These are phyloP conservation scores for Mya arenaria DNA, from an alignment of 1,140 invertebrate species.

Conservation along the genomic window DNA sequence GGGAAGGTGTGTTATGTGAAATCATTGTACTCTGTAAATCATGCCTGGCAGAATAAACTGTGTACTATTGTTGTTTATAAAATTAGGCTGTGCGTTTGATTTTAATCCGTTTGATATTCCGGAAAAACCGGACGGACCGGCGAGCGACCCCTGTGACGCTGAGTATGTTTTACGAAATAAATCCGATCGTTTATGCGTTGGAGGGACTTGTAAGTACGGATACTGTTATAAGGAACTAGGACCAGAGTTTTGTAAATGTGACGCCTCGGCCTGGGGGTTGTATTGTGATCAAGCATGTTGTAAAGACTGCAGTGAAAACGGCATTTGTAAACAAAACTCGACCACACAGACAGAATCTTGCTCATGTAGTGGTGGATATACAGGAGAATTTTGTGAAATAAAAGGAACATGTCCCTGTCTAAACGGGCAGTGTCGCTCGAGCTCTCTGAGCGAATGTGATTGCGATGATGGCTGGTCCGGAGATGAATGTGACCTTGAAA, in stretches of 20 bases:
- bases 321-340: constrained; percentile 7
- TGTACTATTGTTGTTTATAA: too few species aligned
- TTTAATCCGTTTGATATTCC: too few species aligned
- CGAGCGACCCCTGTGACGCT: neutral
- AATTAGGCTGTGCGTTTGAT: too few species aligned
- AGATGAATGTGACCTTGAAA: neutral
- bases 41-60: too few species aligned
- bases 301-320: constrained; percentile 6
- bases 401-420: too few species aligned
- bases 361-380: too few species aligned
- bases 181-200: neutral
- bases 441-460: neutral
- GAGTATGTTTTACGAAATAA: neutral
- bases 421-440: neutral
- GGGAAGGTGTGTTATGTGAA: too few species aligned
- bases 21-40: too few species aligned
- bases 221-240: neutral
- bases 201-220: neutral
- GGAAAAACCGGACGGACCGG: too few species aligned
- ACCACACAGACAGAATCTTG: too few species aligned
- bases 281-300: constrained; percentile 20
- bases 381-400: too few species aligned
- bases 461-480: neutral
- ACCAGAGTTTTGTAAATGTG: neutral
- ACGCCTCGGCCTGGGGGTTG: neutral